A percentile compares a stretch with the other conserved stretches of the same genome.
Evolutionary conservation across 2,888 invertebrate species (phyloP).

Genomic region (Brassicogethes aeneus): DNA sequence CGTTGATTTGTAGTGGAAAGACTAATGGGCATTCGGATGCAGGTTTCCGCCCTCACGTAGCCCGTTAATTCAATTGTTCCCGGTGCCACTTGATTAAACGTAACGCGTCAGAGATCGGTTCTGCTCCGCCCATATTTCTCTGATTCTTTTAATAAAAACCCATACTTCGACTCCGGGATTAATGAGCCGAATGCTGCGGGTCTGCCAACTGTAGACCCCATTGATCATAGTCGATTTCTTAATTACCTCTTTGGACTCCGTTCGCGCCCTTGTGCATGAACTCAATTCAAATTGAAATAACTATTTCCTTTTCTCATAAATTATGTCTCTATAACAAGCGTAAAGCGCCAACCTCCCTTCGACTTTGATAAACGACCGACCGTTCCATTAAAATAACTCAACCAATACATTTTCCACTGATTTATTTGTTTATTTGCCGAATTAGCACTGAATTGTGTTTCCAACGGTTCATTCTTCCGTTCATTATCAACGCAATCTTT

Average conservation of each 20-base stretch:
- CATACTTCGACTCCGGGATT: constrained; percentile 38
- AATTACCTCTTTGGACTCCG: constrained; percentile 32
- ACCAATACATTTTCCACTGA: constrained; percentile 37
- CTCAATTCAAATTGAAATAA: constrained; percentile 38
- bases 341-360: constrained; percentile 26
- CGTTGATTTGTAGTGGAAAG: constrained; percentile 38
- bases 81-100: constrained; percentile 37
- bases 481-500: not conserved
- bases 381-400: constrained; percentile 41
- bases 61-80: constrained; percentile 37
- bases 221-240: constrained; percentile 39
- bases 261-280: constrained; percentile 17
- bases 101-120: constrained; percentile 31
- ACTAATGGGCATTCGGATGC: constrained; percentile 38
- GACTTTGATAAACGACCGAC: constrained; percentile 38
- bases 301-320: constrained; percentile 39
- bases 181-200: constrained; percentile 37
- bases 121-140: constrained; percentile 43
- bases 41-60: constrained; percentile 38
- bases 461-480: not conserved
- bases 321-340: constrained; percentile 36
- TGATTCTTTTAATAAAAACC: constrained; percentile 45
- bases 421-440: constrained; percentile 38
- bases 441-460: constrained; percentile 7
- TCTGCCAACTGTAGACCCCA: constrained; percentile 27